Evolutionary conservation across 2,113 vertebrate genomes (phyloP), one percentile per base, ranked within the genome.

Genomic region (Mystacornis crossleyi): DNA sequence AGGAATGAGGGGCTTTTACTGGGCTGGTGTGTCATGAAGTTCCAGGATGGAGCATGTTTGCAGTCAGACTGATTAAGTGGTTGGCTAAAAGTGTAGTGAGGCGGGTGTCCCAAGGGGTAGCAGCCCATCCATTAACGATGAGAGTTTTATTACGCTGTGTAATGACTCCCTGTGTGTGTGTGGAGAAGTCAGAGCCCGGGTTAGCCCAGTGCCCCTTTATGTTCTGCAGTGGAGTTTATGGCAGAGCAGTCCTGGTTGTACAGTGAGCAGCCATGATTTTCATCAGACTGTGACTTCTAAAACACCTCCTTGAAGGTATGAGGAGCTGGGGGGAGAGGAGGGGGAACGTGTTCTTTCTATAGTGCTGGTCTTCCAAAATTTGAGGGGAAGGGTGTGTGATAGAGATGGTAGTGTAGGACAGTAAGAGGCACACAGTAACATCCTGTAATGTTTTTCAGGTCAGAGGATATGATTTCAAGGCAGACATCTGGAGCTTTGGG

Each of bases 401-500:
- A 60, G 16, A 50, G 29, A 5, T 45, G 40, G 16, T 54, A 18
- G 5, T 23, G 16, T 10, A 40, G 38, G n/a, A 50, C 15, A 65
- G 23, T 31, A 72, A 42, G 53, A 78, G 31, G 28, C 18, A 43
- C 11, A 2, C 21, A 16, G 24, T 94, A 74, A 95, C 38, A 2
- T 81, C 18, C 54, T 54, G 57, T 65, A 48, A 19, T 94, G 4
- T 62, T 90, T 97, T 95, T 14, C 95, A 99, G 99, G 99, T 99
- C 58, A 98, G 99, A 94, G 99, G 99, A 64, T 99, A 99, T 23
- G 99, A 99, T 97, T 99, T 99, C 97, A 99, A 99, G 98, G 99
- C 99, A 40, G 99, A 99, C 96, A 99, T 99, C 96, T 99, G 99
- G 99, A 99, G 99, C 97, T 99, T 99, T 95, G 99, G 99, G n/a